These are phyloP conservation scores for Drosophila tanythrix DNA, from an alignment of 2,888 invertebrate genomes.

Conservation along the genomic window DNA sequence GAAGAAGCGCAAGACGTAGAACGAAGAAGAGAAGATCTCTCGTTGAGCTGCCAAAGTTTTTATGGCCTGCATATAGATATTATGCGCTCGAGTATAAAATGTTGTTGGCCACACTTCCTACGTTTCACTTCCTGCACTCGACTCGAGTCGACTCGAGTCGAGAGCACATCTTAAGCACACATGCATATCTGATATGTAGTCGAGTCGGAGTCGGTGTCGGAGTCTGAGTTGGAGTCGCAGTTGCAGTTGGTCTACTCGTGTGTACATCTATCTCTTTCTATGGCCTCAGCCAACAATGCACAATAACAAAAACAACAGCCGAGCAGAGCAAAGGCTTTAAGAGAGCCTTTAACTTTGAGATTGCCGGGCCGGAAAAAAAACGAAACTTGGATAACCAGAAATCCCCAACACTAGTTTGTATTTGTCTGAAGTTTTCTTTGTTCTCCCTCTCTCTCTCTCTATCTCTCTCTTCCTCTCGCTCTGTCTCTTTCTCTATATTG, in stretches of 20 bases:
- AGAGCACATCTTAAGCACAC: constrained; percentile 60
- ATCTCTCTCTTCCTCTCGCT: background rate
- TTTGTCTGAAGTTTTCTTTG: constrained; percentile 72
- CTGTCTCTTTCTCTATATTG: background rate
- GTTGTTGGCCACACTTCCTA: constrained; percentile 82
- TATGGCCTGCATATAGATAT: constrained; percentile 81
- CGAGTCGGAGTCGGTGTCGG: background rate
- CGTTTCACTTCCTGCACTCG: constrained; percentile 80
- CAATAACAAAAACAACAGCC: constrained; percentile 51
- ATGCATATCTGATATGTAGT: constrained; percentile 27
- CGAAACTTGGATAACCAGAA: constrained; percentile 57
- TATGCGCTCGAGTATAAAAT: constrained; percentile 82
- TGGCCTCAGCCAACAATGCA: constrained; percentile 61
- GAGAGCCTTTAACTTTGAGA: constrained; percentile 63
- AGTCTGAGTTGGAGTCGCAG: background rate
- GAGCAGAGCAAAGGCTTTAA: constrained; percentile 54
- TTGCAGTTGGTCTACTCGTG: constrained; percentile 2
- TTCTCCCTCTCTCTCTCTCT: constrained; percentile 26
- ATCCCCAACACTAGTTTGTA: constrained; percentile 43
- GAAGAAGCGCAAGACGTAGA: constrained; percentile 6
- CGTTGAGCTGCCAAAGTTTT: constrained; percentile 81
- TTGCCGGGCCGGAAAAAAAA: constrained; percentile 24
- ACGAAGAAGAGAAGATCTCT: constrained; percentile 60
- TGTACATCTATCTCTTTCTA: constrained; percentile 52
- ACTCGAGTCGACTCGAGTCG: constrained; percentile 24